Conservation (phyloP, 2,797 vertebrate species). For the Pygocentrus nattereri region DNA sequence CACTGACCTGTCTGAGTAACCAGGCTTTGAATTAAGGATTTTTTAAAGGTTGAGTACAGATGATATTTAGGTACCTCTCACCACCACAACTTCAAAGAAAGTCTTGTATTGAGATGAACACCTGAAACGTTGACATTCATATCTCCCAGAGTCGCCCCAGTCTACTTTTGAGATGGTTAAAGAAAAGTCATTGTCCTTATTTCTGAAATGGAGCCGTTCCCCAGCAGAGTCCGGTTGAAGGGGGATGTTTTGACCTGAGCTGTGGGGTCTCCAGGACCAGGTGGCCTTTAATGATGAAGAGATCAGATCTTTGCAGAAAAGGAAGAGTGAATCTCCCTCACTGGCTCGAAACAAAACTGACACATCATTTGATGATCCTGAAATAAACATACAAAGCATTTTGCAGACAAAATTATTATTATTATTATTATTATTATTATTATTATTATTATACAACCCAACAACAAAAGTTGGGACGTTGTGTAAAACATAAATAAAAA, state of each 20-base stretch:
- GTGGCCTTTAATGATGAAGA: background rate
- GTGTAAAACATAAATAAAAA: no score
- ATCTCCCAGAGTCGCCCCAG: constrained; percentile 14
- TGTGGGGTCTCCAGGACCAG: background rate
- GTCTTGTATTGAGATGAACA: background rate
- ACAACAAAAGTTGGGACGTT: no score
- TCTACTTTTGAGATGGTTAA: constrained; percentile 9
- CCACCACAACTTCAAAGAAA: constrained; percentile 28
- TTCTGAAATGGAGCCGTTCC: background rate
- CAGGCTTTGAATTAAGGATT: no score
- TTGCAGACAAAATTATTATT: background rate
- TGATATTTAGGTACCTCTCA: background rate
- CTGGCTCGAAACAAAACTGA: background rate
- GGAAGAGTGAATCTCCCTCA: background rate
- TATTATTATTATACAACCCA: no score
- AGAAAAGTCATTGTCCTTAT: background rate
- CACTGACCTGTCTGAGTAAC: background rate
- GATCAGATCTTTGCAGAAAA: constrained; percentile 25
- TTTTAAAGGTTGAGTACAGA: background rate
- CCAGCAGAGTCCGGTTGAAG: no score
- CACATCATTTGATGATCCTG: background rate
- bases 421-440: background rate
- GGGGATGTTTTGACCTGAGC: background rate
- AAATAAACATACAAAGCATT: constrained; percentile 8
- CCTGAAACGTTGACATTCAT: background rate